Conservation (phyloP, 2,888 invertebrate species). For the Drosophila peninsularis region DNA sequence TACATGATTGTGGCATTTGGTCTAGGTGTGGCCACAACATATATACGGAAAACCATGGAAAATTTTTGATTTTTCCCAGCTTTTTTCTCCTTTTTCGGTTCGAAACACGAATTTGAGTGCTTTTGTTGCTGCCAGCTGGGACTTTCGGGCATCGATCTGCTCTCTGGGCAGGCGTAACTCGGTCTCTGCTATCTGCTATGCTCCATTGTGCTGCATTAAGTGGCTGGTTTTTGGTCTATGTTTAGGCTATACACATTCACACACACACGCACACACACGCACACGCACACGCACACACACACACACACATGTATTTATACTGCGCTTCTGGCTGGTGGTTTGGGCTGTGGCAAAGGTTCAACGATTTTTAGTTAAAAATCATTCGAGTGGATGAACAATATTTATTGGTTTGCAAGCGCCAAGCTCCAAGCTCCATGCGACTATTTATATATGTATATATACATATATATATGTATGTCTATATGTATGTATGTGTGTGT, state of each 20-base stretch:
- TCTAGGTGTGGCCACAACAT: not conserved
- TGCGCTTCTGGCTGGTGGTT: constrained; percentile 17
- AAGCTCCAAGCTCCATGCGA: constrained; percentile 22
- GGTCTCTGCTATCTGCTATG: constrained; percentile 9
- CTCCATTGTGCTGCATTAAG: constrained; percentile 26
- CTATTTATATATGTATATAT: constrained; percentile 5
- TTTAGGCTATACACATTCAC: constrained; percentile 25
- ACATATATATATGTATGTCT: not conserved
- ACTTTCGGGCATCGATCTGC: constrained; percentile 48
- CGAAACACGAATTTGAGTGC: not conserved
- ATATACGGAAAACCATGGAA: constrained; percentile 20
- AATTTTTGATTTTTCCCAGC: constrained; percentile 49
- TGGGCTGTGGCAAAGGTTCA: constrained; percentile 66
- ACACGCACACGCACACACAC: constrained; percentile 2
- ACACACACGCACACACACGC: constrained; percentile 3
- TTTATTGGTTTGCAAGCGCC: constrained; percentile 79
- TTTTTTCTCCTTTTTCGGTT: not conserved
- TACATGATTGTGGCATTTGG: not conserved
- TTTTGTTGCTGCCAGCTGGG: constrained; percentile 22
- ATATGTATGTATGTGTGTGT: not conserved
- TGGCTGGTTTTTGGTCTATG: constrained; percentile 30
- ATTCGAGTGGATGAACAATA: constrained; percentile 82
- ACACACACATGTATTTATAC: constrained; percentile 9
- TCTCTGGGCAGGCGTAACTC: constrained; percentile 17
- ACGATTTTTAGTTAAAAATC: constrained; percentile 77